Evolutionary conservation across 53 echinoderm and acorn worm genomes (phyloP), one percentile per base, ranked within the genome.

Genomic region (Astropecten irregularis): DNA sequence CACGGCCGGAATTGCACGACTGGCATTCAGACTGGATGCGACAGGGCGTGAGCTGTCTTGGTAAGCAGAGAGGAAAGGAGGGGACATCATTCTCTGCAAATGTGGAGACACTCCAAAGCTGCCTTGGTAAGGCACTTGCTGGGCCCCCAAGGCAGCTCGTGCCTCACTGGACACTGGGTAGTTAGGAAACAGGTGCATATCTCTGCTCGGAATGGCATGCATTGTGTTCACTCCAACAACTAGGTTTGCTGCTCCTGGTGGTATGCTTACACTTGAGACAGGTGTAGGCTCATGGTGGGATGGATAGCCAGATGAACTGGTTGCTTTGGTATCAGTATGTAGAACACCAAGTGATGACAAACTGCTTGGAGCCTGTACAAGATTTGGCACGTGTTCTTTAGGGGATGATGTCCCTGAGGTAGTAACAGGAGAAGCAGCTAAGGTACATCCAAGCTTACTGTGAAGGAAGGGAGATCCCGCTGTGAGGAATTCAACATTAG

Each of bases 201-300:
- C 42, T 79, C 62, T 79, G 79, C 29, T 61, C n/a, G 48, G 39
- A 31, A 79, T 47, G 21, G 48, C 21, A 46, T 79, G 79, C 29
- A 48, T 48, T 47, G 79, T 60, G 47, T 62, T 61, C 22, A 79
- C 62, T 3, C 79, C 79, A 62, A 40, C 84, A 56, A 71, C 71
- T 32, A 56, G 37, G 40, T 69, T 83, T 7, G 69, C 36, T 42
- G 38, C 28, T 37, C 55, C 84, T 40, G 58, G 71, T 20, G 39
- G 70, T n/a, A 31, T 32, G 4, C 26, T 84, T 23, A 18, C 56
- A 53, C 35, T 49, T 10, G 33, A 55, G 15, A 36, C 49, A 40
- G 18, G 28, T n/a, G 23, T 16, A 37, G 68, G 27, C 14, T 59
- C 34, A 4, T 61, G 61, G 19, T 28, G 59, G 9, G 60, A 62